A percentile compares a stretch with the other conserved stretches of the same genome.
Conservation (phyloP, 1,140 invertebrate species). For the Calycopis cecrops region DNA sequence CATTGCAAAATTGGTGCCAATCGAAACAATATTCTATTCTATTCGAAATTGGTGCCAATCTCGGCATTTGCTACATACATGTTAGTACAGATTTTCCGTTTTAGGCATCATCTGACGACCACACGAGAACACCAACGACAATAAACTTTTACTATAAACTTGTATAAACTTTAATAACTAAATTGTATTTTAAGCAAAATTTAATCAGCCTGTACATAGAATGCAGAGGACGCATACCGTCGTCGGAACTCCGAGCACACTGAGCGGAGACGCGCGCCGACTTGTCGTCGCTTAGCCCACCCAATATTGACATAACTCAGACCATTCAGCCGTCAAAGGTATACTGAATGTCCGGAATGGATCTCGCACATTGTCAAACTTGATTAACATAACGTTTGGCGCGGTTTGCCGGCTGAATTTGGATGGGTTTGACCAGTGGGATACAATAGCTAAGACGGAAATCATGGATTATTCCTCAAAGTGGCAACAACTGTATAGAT, state of each 20-base stretch:
- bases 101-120: no score
- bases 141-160: no score
- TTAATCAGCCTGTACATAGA: slow-evolving; percentile 27
- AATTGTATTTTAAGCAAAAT: neutral
- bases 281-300: slow-evolving; percentile 26
- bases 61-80: no score
- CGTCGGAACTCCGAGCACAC: slow-evolving; percentile 31
- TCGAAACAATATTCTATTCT: no score
- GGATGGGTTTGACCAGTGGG: neutral
- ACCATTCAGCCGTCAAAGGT: neutral
- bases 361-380: slow-evolving; percentile 5
- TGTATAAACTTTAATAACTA: no score
- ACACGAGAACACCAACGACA: no score
- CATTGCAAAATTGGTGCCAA: no score
- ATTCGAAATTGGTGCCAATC: no score
- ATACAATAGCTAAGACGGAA: no score
- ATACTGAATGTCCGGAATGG: slow-evolving; percentile 1
- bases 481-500: no score
- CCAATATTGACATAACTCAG: slow-evolving; percentile 22
- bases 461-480: no score
- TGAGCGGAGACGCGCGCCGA: slow-evolving; percentile 27
- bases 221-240: slow-evolving; percentile 25
- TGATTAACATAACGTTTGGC: neutral
- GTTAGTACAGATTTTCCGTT: no score
- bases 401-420: neutral